Base-by-base conservation (phyloP, 1,140 invertebrate genomes). In the Neotoxoptera formosana region DNA sequence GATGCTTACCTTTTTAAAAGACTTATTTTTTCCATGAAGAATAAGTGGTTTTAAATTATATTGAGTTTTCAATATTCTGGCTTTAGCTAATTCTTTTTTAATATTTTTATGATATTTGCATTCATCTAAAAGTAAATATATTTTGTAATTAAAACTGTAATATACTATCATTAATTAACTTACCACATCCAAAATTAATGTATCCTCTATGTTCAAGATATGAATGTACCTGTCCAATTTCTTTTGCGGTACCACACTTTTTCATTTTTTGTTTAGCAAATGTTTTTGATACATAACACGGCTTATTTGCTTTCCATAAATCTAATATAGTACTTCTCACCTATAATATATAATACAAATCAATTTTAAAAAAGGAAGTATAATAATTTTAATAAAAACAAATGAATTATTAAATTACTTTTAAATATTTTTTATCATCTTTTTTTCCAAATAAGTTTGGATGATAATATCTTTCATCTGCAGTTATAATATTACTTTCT, bases 111-210 rank as follows among this genome's bases (percentile, higher is more conserved):
- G 47, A 56, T 93, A 93, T 21, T 93, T 93, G 56, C 91, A 93
- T 93, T 93, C 91, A 56, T 93, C 91, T 93, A 47, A 45, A 93
- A 93, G 8, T 2, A 36, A 67, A 90, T 17, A 41, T 14, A 67
- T 90, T n/a, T 30, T 45, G 0, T n/a, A 45, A 7, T 17, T 6
- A 67, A 53, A 34, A 36, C 30, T 89, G 36, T 89, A 23, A 0
- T 9, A 2, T 67, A 45, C 7, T n/a, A n/a, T n/a, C 2, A 90
- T 41, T 23, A 90, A 45, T 88, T 92, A 53, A 95, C 95, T 95
- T 95, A 96, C 96, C 95, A 95, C 96, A 97, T 47, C 96, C 96
- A 95, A 96, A 97, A 95, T 97, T 97, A 91, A 97, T 97, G 48
- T 96, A 96, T 41, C 96, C 96, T 94, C 96, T 96, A 94, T 96